These are phyloP conservation scores for Gnathonemus echidnorhynchus DNA, from an alignment of 2,113 vertebrate genomes.

Conservation along the genomic window DNA sequence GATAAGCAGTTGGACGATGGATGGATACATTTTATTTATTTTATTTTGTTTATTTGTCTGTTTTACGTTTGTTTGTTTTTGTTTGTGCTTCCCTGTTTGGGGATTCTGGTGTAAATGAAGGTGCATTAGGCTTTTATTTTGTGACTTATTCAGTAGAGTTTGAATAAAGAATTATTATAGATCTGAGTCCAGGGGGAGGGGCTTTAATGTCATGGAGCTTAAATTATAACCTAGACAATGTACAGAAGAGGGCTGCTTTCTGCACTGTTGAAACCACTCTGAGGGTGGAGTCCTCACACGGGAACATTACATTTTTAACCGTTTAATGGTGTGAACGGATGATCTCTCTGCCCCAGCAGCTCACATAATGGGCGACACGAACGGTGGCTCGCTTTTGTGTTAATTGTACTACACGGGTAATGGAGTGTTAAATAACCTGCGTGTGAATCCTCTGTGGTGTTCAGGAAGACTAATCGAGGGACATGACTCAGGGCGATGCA, in stretches of 20 bases:
- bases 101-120: background rate
- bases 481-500: background rate
- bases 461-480: background rate
- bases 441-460: constrained; percentile 18
- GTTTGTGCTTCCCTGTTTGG: background rate
- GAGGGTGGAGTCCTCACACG: constrained; percentile 22
- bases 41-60: background rate
- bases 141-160: background rate
- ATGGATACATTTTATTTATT: background rate
- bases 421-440: constrained; percentile 56
- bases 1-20: background rate
- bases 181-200: background rate
- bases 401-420: constrained; percentile 52
- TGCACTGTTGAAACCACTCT: constrained; percentile 7
- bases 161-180: constrained; percentile 6
- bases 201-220: background rate
- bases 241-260: background rate
- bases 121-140: background rate
- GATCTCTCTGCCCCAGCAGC: constrained; percentile 4
- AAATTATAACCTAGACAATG: background rate
- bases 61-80: background rate
- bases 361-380: constrained; percentile 17
- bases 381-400: constrained; percentile 50
- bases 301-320: constrained; percentile 9
- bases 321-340: constrained; percentile 4